Evolutionary conservation across 2,797 vertebrate species (phyloP).

Genomic region (Molothrus ater): DNA sequence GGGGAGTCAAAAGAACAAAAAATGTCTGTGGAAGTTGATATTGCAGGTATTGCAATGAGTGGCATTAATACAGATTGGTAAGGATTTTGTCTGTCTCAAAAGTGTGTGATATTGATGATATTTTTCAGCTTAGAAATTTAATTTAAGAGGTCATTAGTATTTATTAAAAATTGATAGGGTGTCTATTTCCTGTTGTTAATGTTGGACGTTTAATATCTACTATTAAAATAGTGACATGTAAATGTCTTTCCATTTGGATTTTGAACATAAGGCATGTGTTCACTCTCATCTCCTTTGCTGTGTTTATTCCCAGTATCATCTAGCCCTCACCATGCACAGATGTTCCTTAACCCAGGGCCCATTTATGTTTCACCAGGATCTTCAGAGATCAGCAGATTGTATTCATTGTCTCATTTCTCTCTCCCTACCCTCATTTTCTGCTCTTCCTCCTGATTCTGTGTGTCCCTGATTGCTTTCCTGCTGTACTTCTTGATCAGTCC

Average conservation of each 20-base stretch:
- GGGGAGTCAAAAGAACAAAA: background rate
- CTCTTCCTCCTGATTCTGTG: background rate
- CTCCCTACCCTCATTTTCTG: background rate
- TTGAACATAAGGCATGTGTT: background rate
- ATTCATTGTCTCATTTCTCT: background rate
- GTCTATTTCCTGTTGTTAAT: background rate
- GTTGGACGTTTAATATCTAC: background rate
- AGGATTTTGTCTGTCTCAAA: background rate
- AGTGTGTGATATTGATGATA: background rate
- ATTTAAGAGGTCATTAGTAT: background rate
- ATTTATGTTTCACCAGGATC: background rate
- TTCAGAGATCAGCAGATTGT: background rate
- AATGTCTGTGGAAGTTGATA: background rate
- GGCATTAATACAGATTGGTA: background rate
- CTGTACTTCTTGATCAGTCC: background rate
- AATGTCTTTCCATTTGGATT: background rate
- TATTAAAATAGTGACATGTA: background rate
- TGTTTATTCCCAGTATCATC: background rate
- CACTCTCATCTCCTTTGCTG: background rate
- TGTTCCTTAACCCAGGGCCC: background rate
- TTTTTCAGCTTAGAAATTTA: conserved; percentile 13
- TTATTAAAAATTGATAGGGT: conserved; percentile 21
- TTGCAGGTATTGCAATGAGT: background rate
- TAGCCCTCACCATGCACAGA: background rate
- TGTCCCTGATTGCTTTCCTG: background rate